Percentiles rank a stretch among this genome's conserved stretches.
Conservation (phyloP, 2,797 vertebrate genomes). For the Pampus argenteus region DNA sequence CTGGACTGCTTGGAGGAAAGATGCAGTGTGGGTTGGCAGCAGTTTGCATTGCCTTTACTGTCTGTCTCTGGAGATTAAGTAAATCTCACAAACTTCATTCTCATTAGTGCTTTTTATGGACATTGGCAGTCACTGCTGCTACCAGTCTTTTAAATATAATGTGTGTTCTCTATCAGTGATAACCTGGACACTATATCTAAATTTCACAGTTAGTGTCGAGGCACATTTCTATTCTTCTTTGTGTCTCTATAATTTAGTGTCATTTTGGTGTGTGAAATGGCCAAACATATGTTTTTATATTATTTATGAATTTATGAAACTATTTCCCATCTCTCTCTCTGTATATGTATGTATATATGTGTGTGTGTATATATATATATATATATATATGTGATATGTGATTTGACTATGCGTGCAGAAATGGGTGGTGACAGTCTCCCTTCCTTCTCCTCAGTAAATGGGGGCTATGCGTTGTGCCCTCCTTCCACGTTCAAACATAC, state of each 20-base stretch:
- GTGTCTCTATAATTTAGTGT: constrained; percentile 30
- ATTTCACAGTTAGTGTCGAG: constrained; percentile 26
- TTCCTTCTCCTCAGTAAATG: constrained; percentile 35
- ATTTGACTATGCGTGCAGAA: constrained; percentile 50
- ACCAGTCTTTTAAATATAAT: constrained; percentile 40
- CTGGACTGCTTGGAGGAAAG: constrained; percentile 34
- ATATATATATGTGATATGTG: constrained; percentile 29
- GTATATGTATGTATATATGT: background rate
- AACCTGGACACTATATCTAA: constrained; percentile 7
- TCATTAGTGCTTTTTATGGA: constrained; percentile 49
- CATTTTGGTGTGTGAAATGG: constrained; percentile 16
- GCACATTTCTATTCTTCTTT: background rate
- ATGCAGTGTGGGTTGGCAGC: constrained; percentile 28
- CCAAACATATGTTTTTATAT: constrained; percentile 40
- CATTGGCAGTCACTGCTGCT: constrained; percentile 24
- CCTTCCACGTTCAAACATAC: constrained; percentile 54
- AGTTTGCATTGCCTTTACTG: constrained; percentile 35
- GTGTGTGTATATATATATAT: background rate
- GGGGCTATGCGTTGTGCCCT: constrained; percentile 42
- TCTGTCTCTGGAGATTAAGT: constrained; percentile 24
- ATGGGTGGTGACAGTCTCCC: constrained; percentile 35
- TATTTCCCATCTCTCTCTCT: too few species aligned
- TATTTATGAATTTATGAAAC: constrained; percentile 31
- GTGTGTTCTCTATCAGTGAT: constrained; percentile 19
- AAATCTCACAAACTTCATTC: constrained; percentile 42